Conservation (phyloP, 2,797 vertebrate genomes). For the Clarias laeviceps region DNA sequence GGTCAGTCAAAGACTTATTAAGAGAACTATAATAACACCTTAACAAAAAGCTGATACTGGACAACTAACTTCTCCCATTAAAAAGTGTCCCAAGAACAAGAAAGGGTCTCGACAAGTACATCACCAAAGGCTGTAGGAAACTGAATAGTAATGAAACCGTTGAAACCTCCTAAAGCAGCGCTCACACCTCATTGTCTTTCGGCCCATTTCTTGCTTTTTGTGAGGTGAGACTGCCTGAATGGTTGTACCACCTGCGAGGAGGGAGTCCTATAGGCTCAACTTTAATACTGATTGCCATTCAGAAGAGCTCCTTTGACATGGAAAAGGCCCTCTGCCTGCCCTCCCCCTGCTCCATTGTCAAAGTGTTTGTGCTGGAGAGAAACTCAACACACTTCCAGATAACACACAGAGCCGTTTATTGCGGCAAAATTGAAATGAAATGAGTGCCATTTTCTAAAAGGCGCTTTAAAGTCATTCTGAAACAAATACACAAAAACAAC, state of each 20-base stretch:
- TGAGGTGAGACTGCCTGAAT: constrained; percentile 53
- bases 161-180: constrained; percentile 37
- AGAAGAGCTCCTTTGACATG: constrained; percentile 53
- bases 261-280: constrained; percentile 28
- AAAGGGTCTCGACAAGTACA: constrained; percentile 7
- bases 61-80: neutral
- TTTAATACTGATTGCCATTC: constrained; percentile 37
- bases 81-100: constrained; percentile 28
- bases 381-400: constrained; percentile 21
- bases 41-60: neutral
- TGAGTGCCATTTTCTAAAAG: constrained; percentile 3
- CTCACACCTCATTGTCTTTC: constrained; percentile 54
- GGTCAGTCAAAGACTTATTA: neutral
- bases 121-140: constrained; percentile 24
- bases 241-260: constrained; percentile 36
- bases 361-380: constrained; percentile 39
- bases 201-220: constrained; percentile 57
- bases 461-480: neutral
- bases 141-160: constrained; percentile 23
- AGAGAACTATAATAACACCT: neutral
- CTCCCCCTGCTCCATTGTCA: constrained; percentile 33
- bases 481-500: constrained; percentile 1
- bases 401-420: constrained; percentile 16
- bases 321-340: constrained; percentile 35
- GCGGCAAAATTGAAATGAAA: constrained; percentile 25